Conservation (phyloP, 2,113 vertebrate species). For the Mustela lutreola region DNA sequence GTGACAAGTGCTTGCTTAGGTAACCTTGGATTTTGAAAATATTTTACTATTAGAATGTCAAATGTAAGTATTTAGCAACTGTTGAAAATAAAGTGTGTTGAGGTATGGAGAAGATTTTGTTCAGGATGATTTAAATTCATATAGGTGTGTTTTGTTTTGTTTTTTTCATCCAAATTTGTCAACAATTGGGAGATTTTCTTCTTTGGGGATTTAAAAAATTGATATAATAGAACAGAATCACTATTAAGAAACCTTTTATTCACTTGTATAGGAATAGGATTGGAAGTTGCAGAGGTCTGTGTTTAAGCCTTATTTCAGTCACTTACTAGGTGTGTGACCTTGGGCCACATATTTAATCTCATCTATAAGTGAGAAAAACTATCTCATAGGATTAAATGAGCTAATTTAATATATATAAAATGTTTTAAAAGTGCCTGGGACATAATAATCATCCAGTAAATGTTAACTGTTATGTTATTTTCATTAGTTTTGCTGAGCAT, state of each 20-base stretch:
- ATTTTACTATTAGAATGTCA: conserved; percentile 18
- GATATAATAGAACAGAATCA: conserved; percentile 14
- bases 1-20: neutral
- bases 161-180: neutral
- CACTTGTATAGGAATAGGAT: neutral
- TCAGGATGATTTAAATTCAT: neutral
- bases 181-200: neutral
- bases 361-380: conserved; percentile 6
- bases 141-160: neutral
- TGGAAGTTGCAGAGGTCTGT: neutral
- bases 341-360: neutral
- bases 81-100: neutral
- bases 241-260: neutral
- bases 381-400: neutral
- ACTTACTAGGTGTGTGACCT: neutral
- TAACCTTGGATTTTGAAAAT: conserved; percentile 47
- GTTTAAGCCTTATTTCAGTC: conserved; percentile 44
- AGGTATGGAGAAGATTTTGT: neutral
- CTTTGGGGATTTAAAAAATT: neutral
- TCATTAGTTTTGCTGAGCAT: neutral
- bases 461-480: neutral
- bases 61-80: neutral
- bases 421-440: neutral
- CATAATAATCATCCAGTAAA: neutral
- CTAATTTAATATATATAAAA: neutral